A percentile compares a stretch with the other conserved stretches of the same genome.
phyloP scores from a whole-genome alignment of 1,140 invertebrate genomes.

The Pantala flavescens region DNA sequence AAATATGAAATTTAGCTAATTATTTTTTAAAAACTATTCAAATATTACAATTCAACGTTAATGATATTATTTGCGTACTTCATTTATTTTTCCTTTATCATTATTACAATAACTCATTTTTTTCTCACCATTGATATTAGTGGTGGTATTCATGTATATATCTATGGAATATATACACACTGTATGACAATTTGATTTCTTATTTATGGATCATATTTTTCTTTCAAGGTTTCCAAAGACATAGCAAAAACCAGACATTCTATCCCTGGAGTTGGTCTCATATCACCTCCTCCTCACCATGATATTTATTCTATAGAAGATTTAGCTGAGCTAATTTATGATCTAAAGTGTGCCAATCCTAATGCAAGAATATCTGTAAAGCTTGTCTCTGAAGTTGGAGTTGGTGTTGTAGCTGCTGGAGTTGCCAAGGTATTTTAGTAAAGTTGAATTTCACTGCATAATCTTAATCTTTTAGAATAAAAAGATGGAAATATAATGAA shows the following conservation, averaged over 20 bases:
- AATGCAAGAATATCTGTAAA: conserved; percentile 93
- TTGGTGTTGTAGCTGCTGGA: conserved; percentile 94
- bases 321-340: conserved; percentile 95
- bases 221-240: conserved; percentile 69
- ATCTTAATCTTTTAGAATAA: not conserved
- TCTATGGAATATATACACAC: no score
- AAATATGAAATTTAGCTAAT: no score
- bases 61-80: no score
- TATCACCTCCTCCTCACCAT: conserved; percentile 97
- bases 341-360: conserved; percentile 96
- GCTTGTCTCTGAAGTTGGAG: conserved; percentile 95
- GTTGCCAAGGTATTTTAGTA: conserved; percentile 73
- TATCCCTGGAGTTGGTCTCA: conserved; percentile 93
- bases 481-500: no score
- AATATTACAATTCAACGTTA: no score
- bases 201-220: not conserved
- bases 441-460: conserved; percentile 12
- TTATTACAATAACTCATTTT: no score
- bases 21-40: no score
- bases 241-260: conserved; percentile 93
- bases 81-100: no score
- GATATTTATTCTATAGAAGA: conserved; percentile 99
- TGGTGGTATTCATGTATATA: no score
- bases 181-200: no score
- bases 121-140: no score